A percentile compares a stretch with the other conserved stretches of the same genome.
Evolutionary conservation across 2,888 invertebrate genomes (phyloP).

Genomic region (Leucoma salicis): DNA sequence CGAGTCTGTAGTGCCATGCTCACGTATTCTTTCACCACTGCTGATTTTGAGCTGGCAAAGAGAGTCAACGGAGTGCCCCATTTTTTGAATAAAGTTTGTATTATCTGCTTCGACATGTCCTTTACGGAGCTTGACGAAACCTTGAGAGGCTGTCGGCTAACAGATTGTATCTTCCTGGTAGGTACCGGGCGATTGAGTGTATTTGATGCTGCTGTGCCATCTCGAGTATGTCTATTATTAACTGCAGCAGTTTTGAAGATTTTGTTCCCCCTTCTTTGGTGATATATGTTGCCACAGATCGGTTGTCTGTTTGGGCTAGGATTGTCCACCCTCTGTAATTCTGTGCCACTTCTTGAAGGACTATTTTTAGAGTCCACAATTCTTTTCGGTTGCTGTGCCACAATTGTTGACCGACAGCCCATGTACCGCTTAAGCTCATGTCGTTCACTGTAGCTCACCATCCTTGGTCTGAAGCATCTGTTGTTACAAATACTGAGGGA

Average conservation of each 20-base stretch:
- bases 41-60: constrained; percentile 19
- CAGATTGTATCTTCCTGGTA: constrained; percentile 22
- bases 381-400: neutral
- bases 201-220: constrained; percentile 4
- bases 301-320: neutral
- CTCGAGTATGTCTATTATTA: neutral
- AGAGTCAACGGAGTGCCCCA: constrained; percentile 15
- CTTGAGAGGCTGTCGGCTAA: constrained; percentile 23
- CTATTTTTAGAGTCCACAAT: neutral
- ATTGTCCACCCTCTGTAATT: neutral
- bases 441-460: neutral
- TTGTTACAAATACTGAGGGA: neutral
- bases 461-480: neutral
- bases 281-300: neutral
- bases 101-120: constrained; percentile 3
- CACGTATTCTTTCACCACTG: constrained; percentile 18
- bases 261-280: neutral
- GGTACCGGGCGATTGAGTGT: constrained; percentile 14
- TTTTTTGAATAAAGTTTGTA: constrained; percentile 5
- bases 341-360: neutral
- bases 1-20: constrained; percentile 23
- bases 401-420: neutral
- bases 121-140: constrained; percentile 10
- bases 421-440: neutral
- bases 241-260: neutral